Evolutionary conservation across 2,113 vertebrate species (phyloP).

Genomic region (Pseudorasbora parva): DNA sequence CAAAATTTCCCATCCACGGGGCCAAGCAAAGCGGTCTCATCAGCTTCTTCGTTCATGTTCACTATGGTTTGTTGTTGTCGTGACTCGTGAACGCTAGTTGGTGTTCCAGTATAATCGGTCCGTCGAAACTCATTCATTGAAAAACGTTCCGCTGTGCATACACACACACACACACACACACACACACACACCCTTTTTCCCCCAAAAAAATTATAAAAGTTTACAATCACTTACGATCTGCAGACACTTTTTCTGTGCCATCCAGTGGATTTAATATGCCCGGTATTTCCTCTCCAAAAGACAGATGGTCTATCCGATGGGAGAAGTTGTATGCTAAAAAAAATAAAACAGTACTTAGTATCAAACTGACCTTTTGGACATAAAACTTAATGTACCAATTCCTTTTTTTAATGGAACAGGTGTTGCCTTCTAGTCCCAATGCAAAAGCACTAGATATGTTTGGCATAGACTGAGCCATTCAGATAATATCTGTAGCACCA

Average conservation of each 20-base stretch:
- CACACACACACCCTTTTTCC: too few species aligned
- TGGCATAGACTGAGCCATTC: not conserved
- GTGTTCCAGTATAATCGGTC: too few species aligned
- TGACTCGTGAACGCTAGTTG: too few species aligned
- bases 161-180: too few species aligned
- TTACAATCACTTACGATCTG: slow-evolving; percentile 82
- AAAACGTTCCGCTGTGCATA: too few species aligned
- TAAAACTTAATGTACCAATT: not conserved
- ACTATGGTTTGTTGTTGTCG: too few species aligned
- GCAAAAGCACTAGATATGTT: not conserved
- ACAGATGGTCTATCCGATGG: slow-evolving; percentile 96
- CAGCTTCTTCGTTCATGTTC: too few species aligned
- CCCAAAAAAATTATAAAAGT: too few species aligned
- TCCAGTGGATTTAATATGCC: slow-evolving; percentile 95
- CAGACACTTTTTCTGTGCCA: slow-evolving; percentile 93
- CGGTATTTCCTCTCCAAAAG: slow-evolving; percentile 92
- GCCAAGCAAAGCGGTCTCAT: too few species aligned
- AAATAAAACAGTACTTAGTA: not conserved
- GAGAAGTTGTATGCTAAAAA: slow-evolving; percentile 95
- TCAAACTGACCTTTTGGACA: not conserved
- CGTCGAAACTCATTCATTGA: too few species aligned
- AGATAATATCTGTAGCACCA: not conserved
- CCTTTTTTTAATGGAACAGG: not conserved
- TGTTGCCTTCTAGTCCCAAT: slow-evolving; percentile 9
- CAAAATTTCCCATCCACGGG: too few species aligned